Conservation (phyloP, 2,888 invertebrate species). For the Melieria crassipennis region DNA sequence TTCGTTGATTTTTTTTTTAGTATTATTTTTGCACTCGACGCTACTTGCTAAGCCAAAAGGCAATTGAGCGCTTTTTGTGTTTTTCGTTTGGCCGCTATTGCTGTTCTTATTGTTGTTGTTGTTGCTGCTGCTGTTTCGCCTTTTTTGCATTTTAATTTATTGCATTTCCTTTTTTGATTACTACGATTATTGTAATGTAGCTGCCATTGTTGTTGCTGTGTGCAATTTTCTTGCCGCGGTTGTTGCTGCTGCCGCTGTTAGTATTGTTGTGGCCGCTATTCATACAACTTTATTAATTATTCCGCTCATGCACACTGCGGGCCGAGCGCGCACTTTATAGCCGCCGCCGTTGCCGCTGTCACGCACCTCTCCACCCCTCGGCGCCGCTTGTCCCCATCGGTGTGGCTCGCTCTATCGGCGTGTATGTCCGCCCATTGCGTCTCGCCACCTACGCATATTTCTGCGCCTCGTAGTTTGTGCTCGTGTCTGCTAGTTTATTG, state of each 20-base stretch:
- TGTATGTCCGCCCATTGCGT: too few species aligned
- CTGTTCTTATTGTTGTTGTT: conserved; percentile 6
- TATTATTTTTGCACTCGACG: conserved; percentile 4
- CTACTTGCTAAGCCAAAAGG: too few species aligned
- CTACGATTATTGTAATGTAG: conserved; percentile 14
- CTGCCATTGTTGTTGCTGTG: conserved; percentile 9
- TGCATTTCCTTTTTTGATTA: conserved; percentile 27
- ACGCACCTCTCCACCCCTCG: too few species aligned
- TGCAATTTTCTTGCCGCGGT: not conserved
- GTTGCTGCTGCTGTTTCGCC: not conserved
- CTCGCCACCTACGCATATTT: too few species aligned
- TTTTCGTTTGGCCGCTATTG: conserved; percentile 3
- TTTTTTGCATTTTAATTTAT: conserved; percentile 27
- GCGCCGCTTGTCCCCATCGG: too few species aligned
- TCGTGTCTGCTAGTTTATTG: not conserved
- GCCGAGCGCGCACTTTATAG: not conserved
- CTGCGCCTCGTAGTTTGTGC: too few species aligned
- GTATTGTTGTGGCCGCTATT: conserved; percentile 8
- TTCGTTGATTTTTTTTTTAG: not conserved
- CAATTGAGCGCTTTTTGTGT: not conserved
- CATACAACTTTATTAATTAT: conserved; percentile 28
- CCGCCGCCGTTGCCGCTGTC: not conserved
- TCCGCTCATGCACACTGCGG: conserved; percentile 15
- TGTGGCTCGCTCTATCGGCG: too few species aligned
- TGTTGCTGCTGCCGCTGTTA: not conserved